These are phyloP conservation scores for Micrastur ruficollis DNA, from an alignment of 2,797 vertebrate genomes.

Conservation along the genomic window DNA sequence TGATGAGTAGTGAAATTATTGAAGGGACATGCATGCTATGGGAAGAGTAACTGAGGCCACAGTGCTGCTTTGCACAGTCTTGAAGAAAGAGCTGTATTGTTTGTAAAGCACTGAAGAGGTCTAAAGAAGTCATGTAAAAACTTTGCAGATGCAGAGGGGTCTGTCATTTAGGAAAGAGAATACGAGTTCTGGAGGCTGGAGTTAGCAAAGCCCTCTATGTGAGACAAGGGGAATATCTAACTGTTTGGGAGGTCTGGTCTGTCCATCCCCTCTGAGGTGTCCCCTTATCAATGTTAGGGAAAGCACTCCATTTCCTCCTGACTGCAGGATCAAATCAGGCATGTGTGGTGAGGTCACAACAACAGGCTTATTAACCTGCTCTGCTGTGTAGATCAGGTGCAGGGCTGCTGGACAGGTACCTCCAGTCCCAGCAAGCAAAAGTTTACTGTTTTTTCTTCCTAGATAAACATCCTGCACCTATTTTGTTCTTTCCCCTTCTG, in stretches of 20 bases:
- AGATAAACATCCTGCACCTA: not conserved
- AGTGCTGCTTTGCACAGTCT: not conserved
- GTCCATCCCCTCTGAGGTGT: not conserved
- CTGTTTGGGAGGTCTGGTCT: not conserved
- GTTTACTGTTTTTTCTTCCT: not conserved
- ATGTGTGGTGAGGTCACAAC: not conserved
- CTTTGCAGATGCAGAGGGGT: not conserved
- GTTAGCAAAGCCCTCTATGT: not conserved
- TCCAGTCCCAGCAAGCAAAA: not conserved
- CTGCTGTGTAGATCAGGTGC: not conserved
- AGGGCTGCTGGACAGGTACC: not conserved
- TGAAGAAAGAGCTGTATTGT: not conserved
- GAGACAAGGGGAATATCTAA: not conserved
- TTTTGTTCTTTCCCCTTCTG: not conserved
- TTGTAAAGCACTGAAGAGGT: not conserved
- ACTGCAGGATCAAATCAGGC: not conserved
- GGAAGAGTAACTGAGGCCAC: not conserved
- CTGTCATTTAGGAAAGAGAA: not conserved
- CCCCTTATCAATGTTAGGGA: too few relatives aligned
- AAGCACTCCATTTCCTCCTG: not conserved
- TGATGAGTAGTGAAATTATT: not conserved
- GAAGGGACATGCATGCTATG: not conserved
- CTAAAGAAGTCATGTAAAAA: not conserved
- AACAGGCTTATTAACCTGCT: not conserved
- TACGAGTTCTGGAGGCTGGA: not conserved